Evolutionary conservation across 2,888 invertebrate species (phyloP).

Genomic region (Rhabditophanes sp.): DNA sequence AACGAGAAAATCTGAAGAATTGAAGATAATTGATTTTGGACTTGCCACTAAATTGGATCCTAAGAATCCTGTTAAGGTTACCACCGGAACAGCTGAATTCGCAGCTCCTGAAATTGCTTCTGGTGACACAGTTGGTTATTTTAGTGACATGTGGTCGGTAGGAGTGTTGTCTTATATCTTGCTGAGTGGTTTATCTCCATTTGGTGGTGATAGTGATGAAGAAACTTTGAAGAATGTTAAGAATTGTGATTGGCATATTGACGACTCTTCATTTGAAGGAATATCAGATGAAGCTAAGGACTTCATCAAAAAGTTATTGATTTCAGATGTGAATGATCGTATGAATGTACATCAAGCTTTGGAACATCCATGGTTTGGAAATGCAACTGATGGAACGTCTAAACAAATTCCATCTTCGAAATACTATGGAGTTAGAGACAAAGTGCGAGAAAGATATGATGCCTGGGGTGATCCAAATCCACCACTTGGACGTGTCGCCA

Average conservation of each 20-base stretch:
- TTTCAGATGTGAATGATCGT: conserved; percentile 81
- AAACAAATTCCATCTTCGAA: conserved; percentile 64
- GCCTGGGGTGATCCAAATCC: conserved; percentile 57
- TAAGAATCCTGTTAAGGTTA: conserved; percentile 88
- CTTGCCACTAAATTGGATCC: conserved; percentile 92
- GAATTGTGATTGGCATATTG: conserved; percentile 97
- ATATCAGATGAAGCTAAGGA: conserved; percentile 94
- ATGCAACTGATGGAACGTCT: too few species aligned
- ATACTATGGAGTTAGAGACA: conserved; percentile 71
- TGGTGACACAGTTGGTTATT: conserved; percentile 96
- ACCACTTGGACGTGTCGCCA: conserved; percentile 86
- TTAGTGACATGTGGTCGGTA: conserved; percentile 99
- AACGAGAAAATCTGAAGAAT: conserved; percentile 77
- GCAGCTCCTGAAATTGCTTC: conserved; percentile 98
- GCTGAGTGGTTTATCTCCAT: conserved; percentile 88
- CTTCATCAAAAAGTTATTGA: conserved; percentile 77
- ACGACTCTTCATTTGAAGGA: conserved; percentile 72
- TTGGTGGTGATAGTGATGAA: conserved; percentile 93
- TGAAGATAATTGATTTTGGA: conserved; percentile 98
- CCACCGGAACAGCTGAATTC: conserved; percentile 73
- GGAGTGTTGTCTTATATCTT: conserved; percentile 95
- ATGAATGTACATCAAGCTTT: conserved; percentile 96
- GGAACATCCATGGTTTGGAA: conserved; percentile 85
- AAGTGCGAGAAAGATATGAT: conserved; percentile 57
- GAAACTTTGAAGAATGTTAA: conserved; percentile 95